Evolutionary conservation across 2,113 vertebrate genomes (phyloP).

Genomic region (Bambusicola thoracicus): DNA sequence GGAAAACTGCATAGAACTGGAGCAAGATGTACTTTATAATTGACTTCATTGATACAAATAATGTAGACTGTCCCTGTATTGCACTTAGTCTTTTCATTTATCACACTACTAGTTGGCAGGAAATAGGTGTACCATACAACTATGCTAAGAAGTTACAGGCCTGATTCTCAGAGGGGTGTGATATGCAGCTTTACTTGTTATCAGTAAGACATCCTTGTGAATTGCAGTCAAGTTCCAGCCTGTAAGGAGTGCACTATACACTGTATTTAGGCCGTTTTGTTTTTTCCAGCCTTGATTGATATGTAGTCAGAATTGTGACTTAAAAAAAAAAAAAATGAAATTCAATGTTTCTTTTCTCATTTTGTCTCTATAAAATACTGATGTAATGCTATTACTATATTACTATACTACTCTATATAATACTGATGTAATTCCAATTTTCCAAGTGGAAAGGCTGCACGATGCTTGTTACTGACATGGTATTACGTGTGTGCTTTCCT

Average conservation of each 20-base stretch:
- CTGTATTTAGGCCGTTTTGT: background rate
- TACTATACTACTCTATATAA: no score
- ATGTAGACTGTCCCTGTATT: background rate
- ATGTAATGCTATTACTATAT: no score
- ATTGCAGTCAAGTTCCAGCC: background rate
- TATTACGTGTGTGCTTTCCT: background rate
- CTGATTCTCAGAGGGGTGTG: background rate
- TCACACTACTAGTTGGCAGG: background rate
- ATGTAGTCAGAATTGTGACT: background rate
- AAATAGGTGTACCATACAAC: background rate
- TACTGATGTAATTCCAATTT: background rate
- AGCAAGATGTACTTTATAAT: accelerated
- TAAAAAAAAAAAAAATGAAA: background rate
- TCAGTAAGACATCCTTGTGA: background rate
- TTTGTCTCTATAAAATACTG: background rate
- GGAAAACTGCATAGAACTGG: background rate
- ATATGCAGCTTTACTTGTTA: accelerated
- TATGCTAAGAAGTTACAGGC: background rate
- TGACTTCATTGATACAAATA: background rate
- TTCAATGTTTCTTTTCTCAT: background rate
- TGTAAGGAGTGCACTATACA: background rate
- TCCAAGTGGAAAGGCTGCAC: background rate
- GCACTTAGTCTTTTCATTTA: background rate
- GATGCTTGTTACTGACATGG: background rate
- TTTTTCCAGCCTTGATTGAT: background rate